Conservation (phyloP, 2,113 vertebrate genomes). For the Cryptoleucopteryx plumbea region DNA sequence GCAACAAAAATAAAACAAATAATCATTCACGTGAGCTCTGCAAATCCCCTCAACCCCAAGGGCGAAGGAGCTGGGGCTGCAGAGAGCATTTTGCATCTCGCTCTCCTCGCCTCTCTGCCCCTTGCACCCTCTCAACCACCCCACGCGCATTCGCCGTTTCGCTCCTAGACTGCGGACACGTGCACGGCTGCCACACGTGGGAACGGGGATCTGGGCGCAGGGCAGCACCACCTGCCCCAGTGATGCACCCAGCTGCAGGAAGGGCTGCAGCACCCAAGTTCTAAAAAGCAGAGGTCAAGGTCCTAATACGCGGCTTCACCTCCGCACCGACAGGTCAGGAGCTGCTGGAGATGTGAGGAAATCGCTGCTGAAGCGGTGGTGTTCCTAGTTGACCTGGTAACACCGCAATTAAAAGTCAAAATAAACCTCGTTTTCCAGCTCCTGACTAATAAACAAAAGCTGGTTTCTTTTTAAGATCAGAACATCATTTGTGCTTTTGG, state of each 20-base stretch:
- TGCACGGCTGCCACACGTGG: background rate
- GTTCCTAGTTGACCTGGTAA: background rate
- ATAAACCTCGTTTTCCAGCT: background rate
- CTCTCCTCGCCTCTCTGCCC: background rate
- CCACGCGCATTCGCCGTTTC: background rate
- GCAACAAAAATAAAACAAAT: background rate
- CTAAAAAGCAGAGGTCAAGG: background rate
- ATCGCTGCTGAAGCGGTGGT: rapidly evolving
- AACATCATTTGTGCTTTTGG: background rate
- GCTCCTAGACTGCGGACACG: background rate
- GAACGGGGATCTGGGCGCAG: background rate
- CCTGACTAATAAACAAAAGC: background rate
- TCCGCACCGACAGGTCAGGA: rapidly evolving
- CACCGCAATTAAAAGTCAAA: background rate
- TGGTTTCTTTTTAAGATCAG: background rate
- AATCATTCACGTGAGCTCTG: background rate
- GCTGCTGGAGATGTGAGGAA: rapidly evolving
- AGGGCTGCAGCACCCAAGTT: background rate
- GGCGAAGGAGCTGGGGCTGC: background rate
- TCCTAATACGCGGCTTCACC: rapidly evolving
- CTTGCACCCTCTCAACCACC: background rate
- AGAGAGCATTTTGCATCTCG: background rate
- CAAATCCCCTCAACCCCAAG: background rate
- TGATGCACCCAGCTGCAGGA: rapidly evolving
- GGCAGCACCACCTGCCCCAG: background rate